phyloP scores from a whole-genome alignment of 1,140 invertebrate species.

The Galleria mellonella region DNA sequence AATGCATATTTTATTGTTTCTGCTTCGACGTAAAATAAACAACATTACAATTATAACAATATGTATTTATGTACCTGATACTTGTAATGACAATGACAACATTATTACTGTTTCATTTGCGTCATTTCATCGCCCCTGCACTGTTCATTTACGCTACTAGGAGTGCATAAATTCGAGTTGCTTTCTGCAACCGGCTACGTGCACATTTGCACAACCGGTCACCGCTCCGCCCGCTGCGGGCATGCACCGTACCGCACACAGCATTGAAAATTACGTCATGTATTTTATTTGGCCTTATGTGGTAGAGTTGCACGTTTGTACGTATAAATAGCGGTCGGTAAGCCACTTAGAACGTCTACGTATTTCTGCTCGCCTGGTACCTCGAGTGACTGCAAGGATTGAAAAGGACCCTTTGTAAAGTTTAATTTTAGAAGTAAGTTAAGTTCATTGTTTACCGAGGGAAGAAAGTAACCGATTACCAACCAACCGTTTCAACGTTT shows the following conservation, averaged over 20 bases:
- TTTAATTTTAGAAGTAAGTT: constrained; percentile 8
- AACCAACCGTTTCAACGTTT: no score
- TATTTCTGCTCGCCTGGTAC: constrained; percentile 43
- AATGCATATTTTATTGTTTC: no score
- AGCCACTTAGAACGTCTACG: constrained; percentile 25
- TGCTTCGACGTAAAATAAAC: no score
- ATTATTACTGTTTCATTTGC: no score
- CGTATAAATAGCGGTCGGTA: constrained; percentile 34
- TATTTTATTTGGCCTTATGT: constrained; percentile 54
- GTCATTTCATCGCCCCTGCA: no score
- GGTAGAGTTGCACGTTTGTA: constrained; percentile 23
- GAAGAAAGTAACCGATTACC: no score
- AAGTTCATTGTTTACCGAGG: no score
- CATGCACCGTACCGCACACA: constrained; percentile 26
- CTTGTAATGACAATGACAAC: no score
- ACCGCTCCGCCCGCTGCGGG: constrained; percentile 12
- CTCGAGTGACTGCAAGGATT: constrained; percentile 38
- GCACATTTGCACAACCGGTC: constrained; percentile 40
- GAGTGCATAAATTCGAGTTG: constrained; percentile 28
- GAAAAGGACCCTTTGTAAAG: constrained; percentile 23
- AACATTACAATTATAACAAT: no score
- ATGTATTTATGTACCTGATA: no score
- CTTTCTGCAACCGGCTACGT: constrained; percentile 34
- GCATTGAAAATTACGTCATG: constrained; percentile 54
- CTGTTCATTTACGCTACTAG: constrained; percentile 24